phyloP scores from a whole-genome alignment of 1,140 invertebrate genomes.

The Leptinotarsa lineolata region DNA sequence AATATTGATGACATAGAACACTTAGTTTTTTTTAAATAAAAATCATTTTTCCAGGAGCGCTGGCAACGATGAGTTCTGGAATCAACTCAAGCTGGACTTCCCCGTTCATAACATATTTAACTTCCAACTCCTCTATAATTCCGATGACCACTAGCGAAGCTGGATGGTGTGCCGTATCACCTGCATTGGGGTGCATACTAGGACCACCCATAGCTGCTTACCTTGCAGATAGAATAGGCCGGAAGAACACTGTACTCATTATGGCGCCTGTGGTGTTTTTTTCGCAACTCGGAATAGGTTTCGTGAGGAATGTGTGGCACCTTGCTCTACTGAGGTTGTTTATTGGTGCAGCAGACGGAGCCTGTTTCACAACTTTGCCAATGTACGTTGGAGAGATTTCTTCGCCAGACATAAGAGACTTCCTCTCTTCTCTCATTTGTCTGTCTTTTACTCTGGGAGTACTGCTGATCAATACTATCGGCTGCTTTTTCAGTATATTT shows the following conservation, averaged over 20 bases:
- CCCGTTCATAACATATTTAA: constrained; percentile 1
- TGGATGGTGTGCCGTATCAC: constrained; percentile 55
- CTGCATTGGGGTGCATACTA: constrained; percentile 56
- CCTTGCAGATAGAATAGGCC: constrained; percentile 63
- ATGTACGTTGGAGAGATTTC: constrained; percentile 71
- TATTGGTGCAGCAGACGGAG: constrained; percentile 68
- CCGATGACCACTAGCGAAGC: constrained; percentile 11
- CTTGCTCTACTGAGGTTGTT: constrained; percentile 57
- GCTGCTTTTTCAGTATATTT: constrained; percentile 64
- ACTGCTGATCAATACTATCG: constrained; percentile 68
- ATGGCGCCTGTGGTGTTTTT: constrained; percentile 61
- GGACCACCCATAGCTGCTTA: constrained; percentile 52
- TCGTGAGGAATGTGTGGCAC: constrained; percentile 56
- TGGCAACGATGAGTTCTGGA: constrained; percentile 1
- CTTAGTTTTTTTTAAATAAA: too few species aligned
- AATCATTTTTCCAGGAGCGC: constrained; percentile 5
- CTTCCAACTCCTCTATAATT: constrained; percentile 7
- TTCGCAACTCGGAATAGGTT: constrained; percentile 67
- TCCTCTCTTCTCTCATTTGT: constrained; percentile 38
- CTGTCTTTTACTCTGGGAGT: constrained; percentile 61
- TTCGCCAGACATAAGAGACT: constrained; percentile 67
- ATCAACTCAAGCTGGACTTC: constrained; percentile 15
- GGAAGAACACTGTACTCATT: constrained; percentile 64
- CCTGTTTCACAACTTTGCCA: constrained; percentile 66
- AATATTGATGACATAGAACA: too few species aligned